Percentiles rank a stretch among this genome's conserved stretches.
phyloP scores from a whole-genome alignment of 1,140 invertebrate genomes.

The Heliconius hewitsoni region DNA sequence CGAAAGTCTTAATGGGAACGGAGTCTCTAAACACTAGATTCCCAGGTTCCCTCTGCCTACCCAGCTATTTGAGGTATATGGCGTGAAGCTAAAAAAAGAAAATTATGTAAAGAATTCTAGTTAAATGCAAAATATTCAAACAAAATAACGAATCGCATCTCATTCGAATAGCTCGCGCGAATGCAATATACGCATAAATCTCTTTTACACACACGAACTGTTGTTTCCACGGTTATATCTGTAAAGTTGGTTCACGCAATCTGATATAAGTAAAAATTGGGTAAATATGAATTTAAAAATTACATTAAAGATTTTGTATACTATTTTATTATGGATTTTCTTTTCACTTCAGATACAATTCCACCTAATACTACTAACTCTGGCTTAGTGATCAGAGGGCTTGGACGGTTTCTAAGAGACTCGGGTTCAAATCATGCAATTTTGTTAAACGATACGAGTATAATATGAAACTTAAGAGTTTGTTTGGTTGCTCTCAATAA shows the following conservation, averaged over 20 bases:
- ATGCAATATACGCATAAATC: slow-evolving; percentile 5
- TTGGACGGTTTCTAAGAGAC: no score
- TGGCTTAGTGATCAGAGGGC: no score
- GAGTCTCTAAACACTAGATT: no score
- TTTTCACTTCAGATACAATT: no score
- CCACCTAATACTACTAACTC: no score
- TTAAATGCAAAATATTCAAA: neutral
- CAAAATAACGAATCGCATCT: slow-evolving; percentile 3
- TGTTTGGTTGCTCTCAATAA: no score
- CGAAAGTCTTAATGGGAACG: no score
- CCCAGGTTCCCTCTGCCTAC: no score
- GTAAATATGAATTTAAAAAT: neutral
- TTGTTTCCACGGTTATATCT: neutral
- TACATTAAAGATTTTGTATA: neutral
- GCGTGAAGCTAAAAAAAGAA: neutral
- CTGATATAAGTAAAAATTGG: neutral
- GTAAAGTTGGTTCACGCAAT: neutral
- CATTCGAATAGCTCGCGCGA: neutral
- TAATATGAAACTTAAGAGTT: no score
- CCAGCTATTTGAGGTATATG: no score
- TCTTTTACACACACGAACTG: slow-evolving; percentile 1
- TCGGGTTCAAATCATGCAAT: no score
- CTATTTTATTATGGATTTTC: neutral
- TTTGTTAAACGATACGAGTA: no score
- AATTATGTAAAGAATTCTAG: neutral